These are phyloP conservation scores for Periophthalmodon schlosseri DNA, from an alignment of 2,113 vertebrate genomes.

Conservation along the genomic window DNA sequence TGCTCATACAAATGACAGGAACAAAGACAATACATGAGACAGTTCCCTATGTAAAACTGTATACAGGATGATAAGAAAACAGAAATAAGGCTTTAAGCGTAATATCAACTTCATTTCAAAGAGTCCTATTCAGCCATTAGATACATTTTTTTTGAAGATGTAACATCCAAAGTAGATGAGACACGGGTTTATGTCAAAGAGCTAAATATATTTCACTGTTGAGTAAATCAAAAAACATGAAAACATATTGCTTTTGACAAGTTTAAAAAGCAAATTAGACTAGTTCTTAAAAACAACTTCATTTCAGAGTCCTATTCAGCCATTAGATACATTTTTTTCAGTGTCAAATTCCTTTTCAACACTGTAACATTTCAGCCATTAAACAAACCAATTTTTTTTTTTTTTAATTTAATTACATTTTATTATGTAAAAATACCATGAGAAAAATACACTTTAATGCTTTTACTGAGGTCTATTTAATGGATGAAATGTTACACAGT, in stretches of 20 bases:
- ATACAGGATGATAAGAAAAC: not conserved
- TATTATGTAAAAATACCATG: too few relatives aligned
- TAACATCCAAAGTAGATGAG: not conserved
- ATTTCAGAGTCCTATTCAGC: not conserved
- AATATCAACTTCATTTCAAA: not conserved
- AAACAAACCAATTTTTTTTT: too few relatives aligned
- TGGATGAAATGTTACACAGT: not conserved
- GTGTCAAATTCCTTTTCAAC: not conserved
- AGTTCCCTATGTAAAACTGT: not conserved
- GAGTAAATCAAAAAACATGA: not conserved
- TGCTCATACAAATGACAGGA: conserved; percentile 1
- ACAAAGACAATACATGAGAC: not conserved
- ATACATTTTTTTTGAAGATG: not conserved
- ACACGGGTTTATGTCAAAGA: not conserved
- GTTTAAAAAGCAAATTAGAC: too few relatives aligned
- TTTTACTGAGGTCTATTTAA: not conserved
- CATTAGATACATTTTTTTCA: not conserved
- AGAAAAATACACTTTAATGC: not conserved
- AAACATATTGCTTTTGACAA: not conserved
- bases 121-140: too few relatives aligned
- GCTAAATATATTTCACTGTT: not conserved
- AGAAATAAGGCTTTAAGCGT: not conserved
- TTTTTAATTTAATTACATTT: too few relatives aligned
- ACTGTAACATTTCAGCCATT: not conserved
- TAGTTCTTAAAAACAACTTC: not conserved